phyloP scores from a whole-genome alignment of 2,797 vertebrate species.

The Hipposideros larvatus region DNA sequence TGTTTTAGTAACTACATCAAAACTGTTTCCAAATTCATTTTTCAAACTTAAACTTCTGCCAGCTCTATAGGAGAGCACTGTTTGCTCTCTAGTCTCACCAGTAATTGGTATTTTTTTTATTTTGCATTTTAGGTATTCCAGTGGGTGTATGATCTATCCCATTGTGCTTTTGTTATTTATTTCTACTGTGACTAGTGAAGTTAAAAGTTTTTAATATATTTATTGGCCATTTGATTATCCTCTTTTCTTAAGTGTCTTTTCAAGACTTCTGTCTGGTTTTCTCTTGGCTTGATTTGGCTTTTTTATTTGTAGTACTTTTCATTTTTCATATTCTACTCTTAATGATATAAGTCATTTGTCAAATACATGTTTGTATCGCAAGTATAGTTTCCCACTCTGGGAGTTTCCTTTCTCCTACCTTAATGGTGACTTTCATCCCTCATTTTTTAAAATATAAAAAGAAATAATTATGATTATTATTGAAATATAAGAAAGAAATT shows the following conservation, averaged over 20 bases:
- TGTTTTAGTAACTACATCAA: neutral
- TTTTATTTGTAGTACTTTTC: neutral
- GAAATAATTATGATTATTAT: no score
- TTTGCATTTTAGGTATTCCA: conserved; percentile 17
- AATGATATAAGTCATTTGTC: neutral
- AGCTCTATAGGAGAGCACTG: neutral
- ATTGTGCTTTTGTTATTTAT: neutral
- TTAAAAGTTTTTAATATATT: neutral
- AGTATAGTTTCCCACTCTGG: neutral
- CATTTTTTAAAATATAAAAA: no score
- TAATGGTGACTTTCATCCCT: neutral
- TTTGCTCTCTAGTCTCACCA: neutral
- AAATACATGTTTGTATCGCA: neutral
- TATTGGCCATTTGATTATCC: neutral
- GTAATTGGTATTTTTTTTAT: neutral
- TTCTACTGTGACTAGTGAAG: neutral
- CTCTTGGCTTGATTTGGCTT: neutral
- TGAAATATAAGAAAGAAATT: neutral
- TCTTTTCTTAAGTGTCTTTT: conserved; percentile 25
- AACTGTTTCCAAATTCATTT: neutral
- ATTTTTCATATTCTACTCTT: neutral
- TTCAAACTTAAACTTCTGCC: neutral
- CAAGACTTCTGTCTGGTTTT: neutral
- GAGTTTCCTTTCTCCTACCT: neutral
- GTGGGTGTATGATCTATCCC: neutral